Percentiles rank a stretch among this genome's conserved stretches.
Evolutionary conservation across 1,140 invertebrate genomes (phyloP).

Genomic region (Atta colombica): DNA sequence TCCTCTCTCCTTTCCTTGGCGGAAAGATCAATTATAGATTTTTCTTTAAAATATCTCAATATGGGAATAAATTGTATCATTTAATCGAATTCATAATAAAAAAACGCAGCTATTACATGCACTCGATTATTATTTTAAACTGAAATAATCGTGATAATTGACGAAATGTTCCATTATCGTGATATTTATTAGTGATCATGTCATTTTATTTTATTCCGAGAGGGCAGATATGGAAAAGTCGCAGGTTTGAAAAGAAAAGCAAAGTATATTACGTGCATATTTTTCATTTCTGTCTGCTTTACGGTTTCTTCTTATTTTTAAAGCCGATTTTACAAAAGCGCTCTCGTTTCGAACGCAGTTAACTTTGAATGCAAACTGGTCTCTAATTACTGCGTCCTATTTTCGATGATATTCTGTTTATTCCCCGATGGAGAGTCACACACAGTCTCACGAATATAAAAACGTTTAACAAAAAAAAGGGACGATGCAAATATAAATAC

Average conservation of each 20-base stretch:
- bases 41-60: conserved; percentile 14
- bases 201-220: background rate
- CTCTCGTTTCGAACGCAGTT: conserved; percentile 31
- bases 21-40: background rate
- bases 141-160: conserved; percentile 1
- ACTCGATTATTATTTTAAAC: background rate
- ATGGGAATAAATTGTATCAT: background rate
- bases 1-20: background rate
- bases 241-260: background rate
- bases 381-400: conserved; percentile 44
- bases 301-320: background rate
- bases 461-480: conserved; percentile 35
- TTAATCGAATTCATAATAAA: background rate
- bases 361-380: conserved; percentile 1
- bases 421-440: conserved; percentile 32
- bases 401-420: conserved; percentile 46
- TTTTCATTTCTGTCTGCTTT: conserved; percentile 43
- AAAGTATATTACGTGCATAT: conserved; percentile 16
- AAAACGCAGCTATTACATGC: background rate
- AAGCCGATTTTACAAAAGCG: conserved; percentile 51
- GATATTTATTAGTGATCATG: background rate
- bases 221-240: background rate
- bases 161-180: conserved; percentile 4
- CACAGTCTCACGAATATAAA: conserved; percentile 49
- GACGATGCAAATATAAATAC: conserved; percentile 52